phyloP scores from a whole-genome alignment of 2,888 invertebrate genomes.

The Synanthedon andrenaeformis region DNA sequence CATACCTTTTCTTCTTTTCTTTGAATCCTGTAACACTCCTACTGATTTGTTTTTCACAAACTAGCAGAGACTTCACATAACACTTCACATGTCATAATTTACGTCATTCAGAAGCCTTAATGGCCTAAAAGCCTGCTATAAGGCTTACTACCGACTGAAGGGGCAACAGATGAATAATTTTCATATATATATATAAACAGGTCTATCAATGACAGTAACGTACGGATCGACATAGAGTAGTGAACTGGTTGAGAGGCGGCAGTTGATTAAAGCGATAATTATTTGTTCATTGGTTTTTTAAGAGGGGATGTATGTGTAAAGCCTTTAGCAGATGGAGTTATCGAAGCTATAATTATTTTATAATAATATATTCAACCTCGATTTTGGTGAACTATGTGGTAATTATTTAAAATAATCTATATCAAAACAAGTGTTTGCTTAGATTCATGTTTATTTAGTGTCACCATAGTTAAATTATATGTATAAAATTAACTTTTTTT shows the following conservation, averaged over 20 bases:
- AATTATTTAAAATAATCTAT: too few relatives aligned
- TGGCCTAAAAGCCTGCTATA: neutral
- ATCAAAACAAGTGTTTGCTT: too few relatives aligned
- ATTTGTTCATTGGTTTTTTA: neutral
- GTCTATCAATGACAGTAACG: conserved; percentile 5
- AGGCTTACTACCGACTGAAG: conserved; percentile 12
- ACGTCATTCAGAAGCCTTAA: neutral
- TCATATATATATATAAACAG: conserved; percentile 11
- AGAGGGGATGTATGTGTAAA: neutral
- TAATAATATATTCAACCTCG: too few relatives aligned
- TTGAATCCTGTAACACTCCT: conserved; percentile 12
- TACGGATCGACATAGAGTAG: conserved; percentile 15
- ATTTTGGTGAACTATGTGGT: too few relatives aligned
- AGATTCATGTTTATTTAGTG: too few relatives aligned
- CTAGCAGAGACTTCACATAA: conserved; percentile 19
- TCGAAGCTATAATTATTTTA: neutral
- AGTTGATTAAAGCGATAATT: conserved; percentile 1
- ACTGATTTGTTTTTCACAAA: conserved; percentile 35
- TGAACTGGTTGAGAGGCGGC: conserved; percentile 14
- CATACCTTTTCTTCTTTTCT: neutral
- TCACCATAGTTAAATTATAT: too few relatives aligned
- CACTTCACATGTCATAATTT: neutral
- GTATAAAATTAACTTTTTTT: too few relatives aligned
- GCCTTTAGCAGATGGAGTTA: neutral
- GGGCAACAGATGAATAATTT: conserved; percentile 8